A percentile compares a stretch with the other conserved stretches of the same genome.
Conservation (phyloP, 2,888 invertebrate genomes). For the Acleris sparsana region DNA sequence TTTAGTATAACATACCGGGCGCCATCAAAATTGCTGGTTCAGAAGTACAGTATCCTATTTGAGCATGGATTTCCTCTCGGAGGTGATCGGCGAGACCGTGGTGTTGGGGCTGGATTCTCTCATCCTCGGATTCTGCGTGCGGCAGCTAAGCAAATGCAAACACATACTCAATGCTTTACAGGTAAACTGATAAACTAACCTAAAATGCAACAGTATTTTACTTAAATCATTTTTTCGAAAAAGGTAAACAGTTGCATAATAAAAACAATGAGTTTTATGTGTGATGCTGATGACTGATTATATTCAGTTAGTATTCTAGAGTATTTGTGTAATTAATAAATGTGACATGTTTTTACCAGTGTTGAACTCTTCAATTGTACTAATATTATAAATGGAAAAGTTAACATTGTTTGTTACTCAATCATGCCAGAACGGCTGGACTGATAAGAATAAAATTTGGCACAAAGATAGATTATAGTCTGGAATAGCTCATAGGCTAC, state of each 20-base stretch:
- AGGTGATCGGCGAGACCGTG: conserved; percentile 86
- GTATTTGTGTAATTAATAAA: no score
- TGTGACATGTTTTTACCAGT: no score
- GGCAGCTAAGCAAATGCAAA: conserved; percentile 89
- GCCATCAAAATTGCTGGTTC: conserved; percentile 18
- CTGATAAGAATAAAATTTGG: no score
- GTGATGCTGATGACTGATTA: no score
- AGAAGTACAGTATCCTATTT: not conserved
- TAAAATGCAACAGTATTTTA: not conserved
- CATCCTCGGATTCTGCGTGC: conserved; percentile 88
- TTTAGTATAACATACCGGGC: conserved; percentile 6
- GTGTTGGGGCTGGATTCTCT: conserved; percentile 89
- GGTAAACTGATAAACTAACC: conserved; percentile 84
- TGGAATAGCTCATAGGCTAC: no score
- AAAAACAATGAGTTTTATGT: conserved; percentile 11
- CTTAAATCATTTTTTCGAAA: not conserved
- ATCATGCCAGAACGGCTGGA: no score
- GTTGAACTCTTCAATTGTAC: no score
- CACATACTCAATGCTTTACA: conserved; percentile 87
- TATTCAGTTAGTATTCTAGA: no score
- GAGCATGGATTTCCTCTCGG: conserved; percentile 88
- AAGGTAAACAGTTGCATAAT: conserved; percentile 24
- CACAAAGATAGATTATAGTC: no score
- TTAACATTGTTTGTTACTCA: no score
- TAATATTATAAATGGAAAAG: no score